phyloP scores from a whole-genome alignment of 2,888 invertebrate genomes.

The Polyommatus icarus region DNA sequence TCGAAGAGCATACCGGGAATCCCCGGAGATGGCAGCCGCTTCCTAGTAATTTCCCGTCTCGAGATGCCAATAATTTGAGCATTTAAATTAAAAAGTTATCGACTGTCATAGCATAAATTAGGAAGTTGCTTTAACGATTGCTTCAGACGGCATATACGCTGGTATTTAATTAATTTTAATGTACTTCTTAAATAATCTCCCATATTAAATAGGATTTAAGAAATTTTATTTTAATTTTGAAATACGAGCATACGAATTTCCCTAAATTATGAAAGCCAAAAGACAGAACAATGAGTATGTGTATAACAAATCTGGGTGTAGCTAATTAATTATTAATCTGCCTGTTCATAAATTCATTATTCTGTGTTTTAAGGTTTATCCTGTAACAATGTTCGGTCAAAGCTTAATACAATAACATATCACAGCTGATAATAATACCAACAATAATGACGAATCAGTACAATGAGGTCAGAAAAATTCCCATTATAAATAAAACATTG shows the following conservation, averaged over 20 bases:
- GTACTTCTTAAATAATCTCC: not conserved
- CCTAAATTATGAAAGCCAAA: not conserved
- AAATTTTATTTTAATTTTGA: not conserved
- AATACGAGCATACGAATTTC: not conserved
- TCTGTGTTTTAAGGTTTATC: too few relatives aligned
- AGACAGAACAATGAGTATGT: not conserved
- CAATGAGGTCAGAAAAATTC: not conserved
- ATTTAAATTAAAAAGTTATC: not conserved
- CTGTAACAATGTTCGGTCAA: too few relatives aligned
- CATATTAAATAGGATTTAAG: not conserved
- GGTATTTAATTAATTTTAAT: not conserved
- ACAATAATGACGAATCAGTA: not conserved
- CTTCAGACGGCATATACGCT: not conserved
- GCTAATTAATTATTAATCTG: too few relatives aligned
- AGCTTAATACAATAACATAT: too few relatives aligned
- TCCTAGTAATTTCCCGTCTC: not conserved
- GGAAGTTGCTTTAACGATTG: not conserved
- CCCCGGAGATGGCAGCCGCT: not conserved
- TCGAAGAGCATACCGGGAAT: not conserved
- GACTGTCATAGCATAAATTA: not conserved
- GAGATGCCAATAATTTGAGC: not conserved
- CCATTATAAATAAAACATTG: not conserved
- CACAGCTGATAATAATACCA: not conserved
- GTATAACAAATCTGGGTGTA: not conserved
- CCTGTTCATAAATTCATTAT: too few relatives aligned